Conservation (phyloP, 2,797 vertebrate species). For the Euphonia xanthogaster region DNA sequence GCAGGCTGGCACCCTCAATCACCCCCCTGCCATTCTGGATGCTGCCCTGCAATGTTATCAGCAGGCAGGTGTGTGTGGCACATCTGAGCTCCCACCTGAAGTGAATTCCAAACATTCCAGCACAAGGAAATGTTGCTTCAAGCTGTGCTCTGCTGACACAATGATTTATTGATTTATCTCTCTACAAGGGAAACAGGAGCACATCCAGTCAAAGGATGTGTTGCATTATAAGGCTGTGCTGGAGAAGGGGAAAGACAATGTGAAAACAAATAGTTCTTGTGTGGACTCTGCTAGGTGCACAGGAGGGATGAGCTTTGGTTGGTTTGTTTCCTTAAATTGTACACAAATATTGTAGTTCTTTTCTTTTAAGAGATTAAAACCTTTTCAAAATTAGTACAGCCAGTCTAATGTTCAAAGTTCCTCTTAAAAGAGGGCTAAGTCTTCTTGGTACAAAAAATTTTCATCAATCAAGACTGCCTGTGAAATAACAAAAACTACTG, state of each 20-base stretch:
- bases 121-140: neutral
- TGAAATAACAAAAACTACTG: neutral
- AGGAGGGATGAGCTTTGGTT: neutral
- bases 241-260: neutral
- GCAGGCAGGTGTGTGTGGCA: neutral
- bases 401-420: neutral
- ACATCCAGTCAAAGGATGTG: neutral
- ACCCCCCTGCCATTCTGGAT: neutral
- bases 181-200: neutral
- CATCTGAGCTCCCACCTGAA: neutral
- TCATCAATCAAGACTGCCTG: neutral
- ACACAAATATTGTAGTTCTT: neutral
- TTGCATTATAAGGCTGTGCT: neutral
- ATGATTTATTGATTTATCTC: constrained; percentile 18
- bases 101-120: neutral
- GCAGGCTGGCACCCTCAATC: neutral
- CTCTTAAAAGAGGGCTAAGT: neutral
- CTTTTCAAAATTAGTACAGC: neutral
- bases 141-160: constrained; percentile 13
- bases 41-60: neutral
- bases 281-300: neutral
- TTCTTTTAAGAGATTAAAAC: neutral
- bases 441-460: neutral
- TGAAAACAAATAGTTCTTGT: neutral
- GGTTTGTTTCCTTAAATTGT: neutral